Base-by-base conservation (phyloP, 2,888 invertebrate species). In the Mechanitis messenoides region DNA sequence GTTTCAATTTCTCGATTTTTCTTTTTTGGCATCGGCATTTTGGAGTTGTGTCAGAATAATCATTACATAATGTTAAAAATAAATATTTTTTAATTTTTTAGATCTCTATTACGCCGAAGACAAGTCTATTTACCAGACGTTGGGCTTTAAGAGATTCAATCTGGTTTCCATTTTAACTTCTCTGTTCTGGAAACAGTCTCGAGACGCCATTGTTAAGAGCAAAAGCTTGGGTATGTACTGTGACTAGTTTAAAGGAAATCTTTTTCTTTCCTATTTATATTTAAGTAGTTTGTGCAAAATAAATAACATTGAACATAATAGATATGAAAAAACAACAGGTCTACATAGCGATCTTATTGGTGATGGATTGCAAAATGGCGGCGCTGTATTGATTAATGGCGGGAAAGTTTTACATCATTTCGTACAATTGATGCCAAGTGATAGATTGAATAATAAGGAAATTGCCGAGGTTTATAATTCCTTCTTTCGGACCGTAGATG, bases 301-400 rank as follows among this genome's bases (percentile, higher is more conserved):
- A 35, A 35, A 35, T 35, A 6, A 35, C 3, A 35, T 35, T 35
- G 35, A 35, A 5, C 35, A 35, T 35, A 35, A 42, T 31, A 20
- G 55, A 58, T 42, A 54, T 20, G 20, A 20, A 20, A 46, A 57
- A 53, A 64, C 33, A 45, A 56, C 78, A 84, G 89, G 91, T 67
- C 73, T 93, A 58, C 78, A 81, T 58, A 91, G 88, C 54, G 90
- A 93, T 74, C 72, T 91, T 61, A 79, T 85, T 69, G 93, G 93
- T 54, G 93, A 93, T 77, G 92, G 92, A 1, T 81, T 92, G 69
- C 93, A 93, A 85, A 92, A 91, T 84, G 93, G 93, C 71, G 93
- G 93, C 54, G 86, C 91, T 0, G 66, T 93, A 33, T 78, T 93
- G 12, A 79, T 93, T 9, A 83, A 83, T 74, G 91, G 91, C 70